A percentile compares a stretch with the other conserved stretches of the same genome.
Evolutionary conservation across 1,140 invertebrate species (phyloP).

Genomic region (Drosophila rufa): DNA sequence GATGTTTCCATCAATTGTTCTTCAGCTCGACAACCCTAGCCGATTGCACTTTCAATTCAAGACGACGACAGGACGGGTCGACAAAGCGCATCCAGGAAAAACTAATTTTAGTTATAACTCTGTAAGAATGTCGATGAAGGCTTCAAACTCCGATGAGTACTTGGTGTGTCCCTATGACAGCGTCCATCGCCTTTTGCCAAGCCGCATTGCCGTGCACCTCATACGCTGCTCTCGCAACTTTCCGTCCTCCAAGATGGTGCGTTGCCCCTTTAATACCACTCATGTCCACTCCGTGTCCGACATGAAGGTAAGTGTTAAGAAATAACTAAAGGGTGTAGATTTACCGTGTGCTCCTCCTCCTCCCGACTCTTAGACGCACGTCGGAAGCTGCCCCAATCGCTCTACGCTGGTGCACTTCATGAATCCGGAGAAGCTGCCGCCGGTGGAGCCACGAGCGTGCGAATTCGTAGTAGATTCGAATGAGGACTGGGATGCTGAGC

Average conservation of each 20-base stretch:
- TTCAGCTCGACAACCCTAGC: no score
- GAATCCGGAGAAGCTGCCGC: constrained; percentile 11
- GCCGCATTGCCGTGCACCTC: constrained; percentile 32
- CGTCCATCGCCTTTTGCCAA: constrained; percentile 23
- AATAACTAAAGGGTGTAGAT: background rate
- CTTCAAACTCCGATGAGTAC: background rate
- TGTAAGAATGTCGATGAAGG: background rate
- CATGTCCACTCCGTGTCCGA: constrained; percentile 22
- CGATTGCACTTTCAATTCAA: background rate
- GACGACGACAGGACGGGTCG: background rate
- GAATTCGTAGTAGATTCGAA: background rate
- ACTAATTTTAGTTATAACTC: no score
- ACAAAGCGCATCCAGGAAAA: no score
- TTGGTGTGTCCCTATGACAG: constrained; percentile 40
- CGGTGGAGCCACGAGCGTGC: background rate
- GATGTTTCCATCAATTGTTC: no score
- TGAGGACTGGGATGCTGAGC: constrained; percentile 61
- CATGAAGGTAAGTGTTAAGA: constrained; percentile 22
- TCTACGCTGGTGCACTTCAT: background rate
- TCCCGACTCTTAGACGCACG: constrained; percentile 17
- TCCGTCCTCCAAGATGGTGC: constrained; percentile 11
- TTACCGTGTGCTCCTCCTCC: background rate
- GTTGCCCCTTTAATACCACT: constrained; percentile 46
- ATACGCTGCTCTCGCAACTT: constrained; percentile 46
- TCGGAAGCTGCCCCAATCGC: constrained; percentile 15